Base-by-base conservation (phyloP, 2,888 invertebrate species). In the Torymus auratus region DNA sequence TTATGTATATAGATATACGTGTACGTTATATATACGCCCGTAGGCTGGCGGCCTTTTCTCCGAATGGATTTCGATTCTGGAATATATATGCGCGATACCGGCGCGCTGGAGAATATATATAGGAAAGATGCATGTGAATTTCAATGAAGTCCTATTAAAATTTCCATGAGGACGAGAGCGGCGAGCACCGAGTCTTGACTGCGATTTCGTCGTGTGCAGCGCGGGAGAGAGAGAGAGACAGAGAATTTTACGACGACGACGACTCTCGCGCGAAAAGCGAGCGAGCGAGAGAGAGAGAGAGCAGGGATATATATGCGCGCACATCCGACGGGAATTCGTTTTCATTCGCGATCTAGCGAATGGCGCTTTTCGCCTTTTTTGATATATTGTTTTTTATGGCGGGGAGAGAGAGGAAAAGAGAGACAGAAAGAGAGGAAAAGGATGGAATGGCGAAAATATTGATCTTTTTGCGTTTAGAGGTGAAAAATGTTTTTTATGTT, bases 71-170 rank as follows among this genome's bases (percentile, higher is more conserved):
- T 73, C 78, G 73, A 78, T 78, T 65, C 76, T 17, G n/a, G 11
- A 68, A 41, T 41, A 41, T 41, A 7, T 41, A 41, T 41, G 7
- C 7, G 7, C 7, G 7, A 1, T 10, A n/a, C 60, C 11, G 58
- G n/a, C 12, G 55, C 55, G n/a, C 23, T 17, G 3, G 13, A 13
- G 20, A 12, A 28, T 23, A 23, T 56, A 20, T 15, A 15, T 23
- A 28, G 20, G 53, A 67, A 68, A 75, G 75, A 55, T 41, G 62
- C 76, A 53, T 28, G 68, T 73, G 73, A 77, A 77, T 77, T 77
- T 77, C 77, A 81, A 81, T 70, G 56, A 64, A 69, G 64, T 41
- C 61, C 76, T 68, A 65, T 72, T 80, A 68, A 77, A 76, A 80
- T 68, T 80, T 76, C 72, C 72, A 80, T 77, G 76, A 77, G 74